phyloP scores from a whole-genome alignment of 2,888 invertebrate genomes.

The Ferrisia virgata region DNA sequence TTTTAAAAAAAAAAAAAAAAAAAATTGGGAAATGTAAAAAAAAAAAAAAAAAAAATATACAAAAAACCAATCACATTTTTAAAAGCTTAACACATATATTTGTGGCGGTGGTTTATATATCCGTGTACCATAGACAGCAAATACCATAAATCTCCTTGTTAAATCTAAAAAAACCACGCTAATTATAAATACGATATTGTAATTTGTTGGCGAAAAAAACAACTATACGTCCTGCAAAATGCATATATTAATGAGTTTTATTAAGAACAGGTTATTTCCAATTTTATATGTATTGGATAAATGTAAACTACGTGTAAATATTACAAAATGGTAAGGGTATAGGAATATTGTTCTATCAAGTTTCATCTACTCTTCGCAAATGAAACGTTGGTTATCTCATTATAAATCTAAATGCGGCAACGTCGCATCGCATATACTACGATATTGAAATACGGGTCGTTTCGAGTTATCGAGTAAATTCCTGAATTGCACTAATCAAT shows the following conservation, averaged over 20 bases:
- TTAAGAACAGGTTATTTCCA: not conserved
- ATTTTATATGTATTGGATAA: not conserved
- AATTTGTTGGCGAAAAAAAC: not conserved
- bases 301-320: not conserved
- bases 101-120: conserved; percentile 3
- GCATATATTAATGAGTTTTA: not conserved
- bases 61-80: conserved; percentile 36
- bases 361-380: not conserved
- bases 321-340: not conserved
- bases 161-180: conserved; percentile 21
- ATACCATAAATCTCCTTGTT: conserved; percentile 5
- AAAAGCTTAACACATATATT: conserved; percentile 23
- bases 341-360: not conserved
- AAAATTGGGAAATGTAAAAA: not conserved
- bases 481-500: not conserved
- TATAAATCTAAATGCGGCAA: not conserved
- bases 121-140: conserved; percentile 11
- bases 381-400: not conserved
- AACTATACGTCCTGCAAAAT: not conserved
- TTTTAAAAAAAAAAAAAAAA: conserved; percentile 36
- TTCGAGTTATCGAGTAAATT: not conserved
- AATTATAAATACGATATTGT: not conserved
- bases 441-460: not conserved
- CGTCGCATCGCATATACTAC: not conserved
- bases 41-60: conserved; percentile 25